Base-by-base conservation (phyloP, 2,113 vertebrate genomes). In the Lepidiolamprologus cunningtoni region DNA sequence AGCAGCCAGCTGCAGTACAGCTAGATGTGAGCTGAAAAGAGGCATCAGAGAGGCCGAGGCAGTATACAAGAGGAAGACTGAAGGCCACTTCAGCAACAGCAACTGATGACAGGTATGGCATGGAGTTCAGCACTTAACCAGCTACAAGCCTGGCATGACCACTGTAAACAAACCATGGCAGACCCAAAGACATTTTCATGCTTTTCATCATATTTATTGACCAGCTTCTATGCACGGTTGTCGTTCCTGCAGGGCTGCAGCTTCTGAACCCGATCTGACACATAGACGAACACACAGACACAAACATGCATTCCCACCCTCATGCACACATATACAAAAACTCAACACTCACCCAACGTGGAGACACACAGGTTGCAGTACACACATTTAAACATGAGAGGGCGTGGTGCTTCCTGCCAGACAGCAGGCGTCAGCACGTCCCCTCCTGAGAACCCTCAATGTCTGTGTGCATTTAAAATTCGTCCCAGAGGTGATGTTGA, bases 371-470 rank as follows among this genome's bases (percentile, higher is more conserved):
- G 50, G 50, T n/a, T 52, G 50, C 50, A 52, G 50, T 52, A 5
- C 50, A 52, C 50, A 10, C 50, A 52, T 52, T 52, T 52, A 52
- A n/a, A 52, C 8, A 52, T 52, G 50, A 52, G 50, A 52, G 50
- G 50, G 17, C 50, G 19, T n/a, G 50, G 50, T 52, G 50, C 50
- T n/a, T 52, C 50, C 50, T 52, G 50, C 50, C 50, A 52, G 50
- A 52, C 3, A 50, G 47, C 50, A 52, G 17, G 50, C 0, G 14
- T 47, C 45, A 47, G 45, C 45, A 50, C 16, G 0, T 50, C 16
- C 16, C 45, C 45, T 50, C 45, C 45, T 50, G 45, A 50, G 45
- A 47, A 47, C 1, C 45, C 45, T 47, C 45, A 47, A 17, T 47
- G 45, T 47, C 45, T 47, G 7, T 47, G 14, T 47, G 45, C 45